Percentiles rank a stretch among this genome's conserved stretches.
These are phyloP conservation scores for Microtus montanus DNA, from an alignment of 2,113 vertebrate genomes.

Conservation along the genomic window DNA sequence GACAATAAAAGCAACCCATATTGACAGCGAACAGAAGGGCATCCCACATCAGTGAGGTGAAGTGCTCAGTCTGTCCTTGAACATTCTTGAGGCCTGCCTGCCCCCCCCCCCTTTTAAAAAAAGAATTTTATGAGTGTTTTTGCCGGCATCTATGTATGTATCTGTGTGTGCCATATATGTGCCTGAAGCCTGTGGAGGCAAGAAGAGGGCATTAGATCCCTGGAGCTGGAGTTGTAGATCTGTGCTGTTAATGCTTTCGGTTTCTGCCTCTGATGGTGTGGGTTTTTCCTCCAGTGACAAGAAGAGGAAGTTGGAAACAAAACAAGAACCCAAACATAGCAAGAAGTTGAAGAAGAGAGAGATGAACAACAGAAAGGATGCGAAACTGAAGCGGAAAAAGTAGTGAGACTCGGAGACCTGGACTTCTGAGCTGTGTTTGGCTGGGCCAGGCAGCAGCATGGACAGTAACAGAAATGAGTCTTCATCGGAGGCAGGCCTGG, in stretches of 20 bases:
- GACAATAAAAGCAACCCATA: too few species aligned
- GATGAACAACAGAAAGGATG: slow-evolving; percentile 85
- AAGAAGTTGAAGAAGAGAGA: slow-evolving; percentile 93
- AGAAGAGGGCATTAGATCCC: not conserved
- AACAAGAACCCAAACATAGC: slow-evolving; percentile 82
- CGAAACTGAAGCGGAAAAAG: slow-evolving; percentile 85
- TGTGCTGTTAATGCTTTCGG: not conserved
- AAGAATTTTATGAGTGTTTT: not conserved
- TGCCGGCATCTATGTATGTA: not conserved
- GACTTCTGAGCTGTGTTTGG: not conserved
- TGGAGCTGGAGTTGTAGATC: not conserved
- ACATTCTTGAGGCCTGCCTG: not conserved
- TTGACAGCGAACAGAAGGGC: too few species aligned
- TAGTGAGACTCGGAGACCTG: not conserved
- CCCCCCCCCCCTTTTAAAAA: too few species aligned
- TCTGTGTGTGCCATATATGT: not conserved
- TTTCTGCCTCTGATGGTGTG: not conserved
- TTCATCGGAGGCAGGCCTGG: not conserved
- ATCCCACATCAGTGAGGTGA: too few species aligned
- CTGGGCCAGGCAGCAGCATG: not conserved
- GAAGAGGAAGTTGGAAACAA: slow-evolving; percentile 90
- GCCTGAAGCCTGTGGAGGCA: not conserved
- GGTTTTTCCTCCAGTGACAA: slow-evolving; percentile 88
- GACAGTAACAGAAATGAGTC: not conserved
- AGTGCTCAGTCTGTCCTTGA: not conserved